phyloP scores from a whole-genome alignment of 2,113 vertebrate species.

The Nothobranchius furzeri region DNA sequence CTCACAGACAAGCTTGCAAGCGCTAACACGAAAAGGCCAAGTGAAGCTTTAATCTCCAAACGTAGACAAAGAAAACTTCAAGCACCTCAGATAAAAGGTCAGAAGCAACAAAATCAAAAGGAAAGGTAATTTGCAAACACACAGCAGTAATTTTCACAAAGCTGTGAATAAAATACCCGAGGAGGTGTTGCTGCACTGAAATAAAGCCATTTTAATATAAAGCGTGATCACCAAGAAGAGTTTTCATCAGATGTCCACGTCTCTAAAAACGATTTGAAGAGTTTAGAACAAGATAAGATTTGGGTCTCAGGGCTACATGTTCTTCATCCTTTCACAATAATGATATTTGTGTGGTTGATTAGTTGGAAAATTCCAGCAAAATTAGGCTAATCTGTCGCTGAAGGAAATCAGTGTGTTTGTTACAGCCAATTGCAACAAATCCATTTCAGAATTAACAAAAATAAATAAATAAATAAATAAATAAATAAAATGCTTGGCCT shows the following conservation, averaged over 20 bases:
- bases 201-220: no score
- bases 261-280: no score
- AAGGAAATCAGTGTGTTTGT: not conserved
- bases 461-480: no score
- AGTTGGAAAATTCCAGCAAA: not conserved
- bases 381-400: constrained; percentile 17
- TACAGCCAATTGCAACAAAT: no score
- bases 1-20: not conserved
- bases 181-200: no score
- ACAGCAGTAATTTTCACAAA: no score
- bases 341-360: not conserved
- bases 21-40: constrained; percentile 11
- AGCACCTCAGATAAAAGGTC: constrained; percentile 58
- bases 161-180: no score
- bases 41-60: constrained; percentile 31
- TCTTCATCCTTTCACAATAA: not conserved
- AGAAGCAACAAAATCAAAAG: constrained; percentile 48
- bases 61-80: constrained; percentile 24
- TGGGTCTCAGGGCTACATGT: no score
- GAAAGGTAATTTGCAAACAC: constrained; percentile 4
- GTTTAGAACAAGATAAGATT: no score
- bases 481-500: no score
- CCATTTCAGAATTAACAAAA: no score
- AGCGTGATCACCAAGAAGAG: no score
- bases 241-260: not conserved